A percentile compares a stretch with the other conserved stretches of the same genome.
Conservation (phyloP, 2,113 vertebrate genomes). For the Mesocricetus auratus region DNA sequence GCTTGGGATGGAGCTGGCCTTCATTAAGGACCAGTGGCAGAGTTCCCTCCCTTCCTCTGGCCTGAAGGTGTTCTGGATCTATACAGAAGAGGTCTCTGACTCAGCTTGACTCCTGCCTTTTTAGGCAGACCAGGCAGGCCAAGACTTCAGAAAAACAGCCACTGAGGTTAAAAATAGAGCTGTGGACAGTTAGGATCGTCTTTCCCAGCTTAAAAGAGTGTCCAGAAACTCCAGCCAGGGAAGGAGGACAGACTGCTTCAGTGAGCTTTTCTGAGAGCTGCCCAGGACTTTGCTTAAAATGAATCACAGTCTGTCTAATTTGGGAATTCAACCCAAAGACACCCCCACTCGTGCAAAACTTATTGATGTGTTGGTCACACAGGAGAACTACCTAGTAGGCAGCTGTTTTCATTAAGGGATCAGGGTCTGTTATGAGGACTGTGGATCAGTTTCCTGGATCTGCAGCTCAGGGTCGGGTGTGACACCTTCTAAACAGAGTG, state of each 20-base stretch:
- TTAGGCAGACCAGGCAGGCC: not conserved
- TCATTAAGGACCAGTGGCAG: not conserved
- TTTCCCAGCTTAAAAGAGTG: conserved; percentile 13
- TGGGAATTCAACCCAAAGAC: conserved; percentile 1
- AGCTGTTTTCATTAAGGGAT: not conserved
- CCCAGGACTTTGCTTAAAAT: conserved; percentile 6
- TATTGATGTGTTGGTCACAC: not conserved
- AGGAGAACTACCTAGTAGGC: not conserved
- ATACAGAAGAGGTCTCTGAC: not conserved
- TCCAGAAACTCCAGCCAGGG: not conserved
- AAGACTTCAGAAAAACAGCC: conserved; percentile 37
- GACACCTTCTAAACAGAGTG: not conserved
- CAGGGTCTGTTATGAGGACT: not conserved
- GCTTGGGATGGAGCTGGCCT: not conserved
- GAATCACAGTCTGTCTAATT: conserved; percentile 7
- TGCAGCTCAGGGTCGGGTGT: not conserved
- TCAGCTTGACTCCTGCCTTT: not conserved
- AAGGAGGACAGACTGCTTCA: not conserved
- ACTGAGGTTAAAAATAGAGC: conserved; percentile 76
- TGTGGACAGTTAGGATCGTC: conserved; percentile 24
- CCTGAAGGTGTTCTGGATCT: not conserved
- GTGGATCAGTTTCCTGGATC: not conserved
- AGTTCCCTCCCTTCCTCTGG: too few species aligned
- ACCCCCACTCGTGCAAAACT: not conserved
- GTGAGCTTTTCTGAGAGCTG: not conserved